Percentiles rank a stretch among this genome's conserved stretches.
These are phyloP conservation scores for Melanitta fusca DNA, from an alignment of 2,797 vertebrate genomes.

Conservation along the genomic window DNA sequence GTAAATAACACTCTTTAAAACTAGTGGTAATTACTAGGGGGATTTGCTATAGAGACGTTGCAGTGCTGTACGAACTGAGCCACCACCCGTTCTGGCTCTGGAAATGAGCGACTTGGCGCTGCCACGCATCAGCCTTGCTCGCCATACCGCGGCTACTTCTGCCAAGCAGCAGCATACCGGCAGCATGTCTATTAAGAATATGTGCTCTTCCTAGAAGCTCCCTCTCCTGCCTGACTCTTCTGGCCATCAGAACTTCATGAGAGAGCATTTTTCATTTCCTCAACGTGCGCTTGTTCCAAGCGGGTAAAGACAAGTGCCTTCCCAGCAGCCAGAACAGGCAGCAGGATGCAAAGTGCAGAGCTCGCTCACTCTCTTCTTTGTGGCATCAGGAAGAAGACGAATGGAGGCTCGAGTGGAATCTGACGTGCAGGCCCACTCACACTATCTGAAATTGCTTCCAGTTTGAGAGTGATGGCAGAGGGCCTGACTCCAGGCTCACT, in stretches of 20 bases:
- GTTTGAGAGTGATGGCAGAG: neutral
- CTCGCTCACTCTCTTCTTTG: neutral
- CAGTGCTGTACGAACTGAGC: neutral
- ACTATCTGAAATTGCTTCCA: neutral
- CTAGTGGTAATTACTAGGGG: neutral
- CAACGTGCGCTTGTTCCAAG: neutral
- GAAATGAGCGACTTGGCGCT: neutral
- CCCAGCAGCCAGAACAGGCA: neutral
- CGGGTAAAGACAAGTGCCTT: neutral
- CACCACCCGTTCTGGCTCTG: neutral
- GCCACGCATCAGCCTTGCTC: neutral
- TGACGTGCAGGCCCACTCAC: neutral
- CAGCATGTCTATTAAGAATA: neutral
- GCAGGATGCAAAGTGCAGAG: neutral
- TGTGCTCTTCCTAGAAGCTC: neutral
- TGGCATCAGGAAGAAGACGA: neutral
- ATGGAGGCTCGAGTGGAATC: neutral
- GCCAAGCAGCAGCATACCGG: neutral
- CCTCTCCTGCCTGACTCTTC: neutral
- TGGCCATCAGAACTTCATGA: neutral
- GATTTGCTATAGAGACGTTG: neutral
- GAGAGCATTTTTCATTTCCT: constrained; percentile 31
- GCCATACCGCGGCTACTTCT: neutral
- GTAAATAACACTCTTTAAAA: neutral
- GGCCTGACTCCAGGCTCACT: neutral